These are phyloP conservation scores for Phyllotreta cruciferae DNA, from an alignment of 2,888 invertebrate genomes.

Conservation along the genomic window DNA sequence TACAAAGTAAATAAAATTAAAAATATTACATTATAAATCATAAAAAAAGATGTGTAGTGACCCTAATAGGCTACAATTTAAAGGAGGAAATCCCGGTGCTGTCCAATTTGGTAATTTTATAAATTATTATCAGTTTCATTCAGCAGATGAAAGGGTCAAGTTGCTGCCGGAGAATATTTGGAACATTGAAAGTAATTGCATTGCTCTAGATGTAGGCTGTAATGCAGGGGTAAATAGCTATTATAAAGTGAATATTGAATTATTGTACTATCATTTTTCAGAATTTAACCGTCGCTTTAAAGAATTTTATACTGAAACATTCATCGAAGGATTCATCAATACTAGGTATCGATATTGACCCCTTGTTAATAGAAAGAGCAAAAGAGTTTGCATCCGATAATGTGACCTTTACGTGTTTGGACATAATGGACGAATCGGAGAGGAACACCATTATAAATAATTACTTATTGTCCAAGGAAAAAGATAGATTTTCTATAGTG, in stretches of 20 bases:
- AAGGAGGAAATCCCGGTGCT: conserved; percentile 75
- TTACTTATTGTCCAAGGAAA: conserved; percentile 61
- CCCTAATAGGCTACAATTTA: conserved; percentile 53
- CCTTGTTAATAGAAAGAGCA: conserved; percentile 72
- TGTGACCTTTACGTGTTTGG: conserved; percentile 66
- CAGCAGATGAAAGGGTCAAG: conserved; percentile 70
- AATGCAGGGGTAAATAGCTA: conserved; percentile 72
- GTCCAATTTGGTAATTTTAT: conserved; percentile 84
- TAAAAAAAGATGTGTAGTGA: not conserved
- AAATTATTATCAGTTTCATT: conserved; percentile 85
- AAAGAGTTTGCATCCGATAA: conserved; percentile 61
- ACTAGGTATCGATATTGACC: conserved; percentile 80
- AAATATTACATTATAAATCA: no score
- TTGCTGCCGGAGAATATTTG: conserved; percentile 67
- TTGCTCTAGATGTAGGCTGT: conserved; percentile 71
- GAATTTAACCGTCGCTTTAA: conserved; percentile 71
- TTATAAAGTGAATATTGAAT: conserved; percentile 1
- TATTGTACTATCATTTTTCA: conserved; percentile 51
- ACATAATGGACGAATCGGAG: conserved; percentile 65
- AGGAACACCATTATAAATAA: conserved; percentile 57
- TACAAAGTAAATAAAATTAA: no score
- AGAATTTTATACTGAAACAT: conserved; percentile 62
- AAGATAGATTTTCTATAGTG: conserved; percentile 68
- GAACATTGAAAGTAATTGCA: conserved; percentile 39
- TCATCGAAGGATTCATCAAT: conserved; percentile 60